These are phyloP conservation scores for Morelia viridis DNA, from an alignment of 2,797 vertebrate species.

Conservation along the genomic window DNA sequence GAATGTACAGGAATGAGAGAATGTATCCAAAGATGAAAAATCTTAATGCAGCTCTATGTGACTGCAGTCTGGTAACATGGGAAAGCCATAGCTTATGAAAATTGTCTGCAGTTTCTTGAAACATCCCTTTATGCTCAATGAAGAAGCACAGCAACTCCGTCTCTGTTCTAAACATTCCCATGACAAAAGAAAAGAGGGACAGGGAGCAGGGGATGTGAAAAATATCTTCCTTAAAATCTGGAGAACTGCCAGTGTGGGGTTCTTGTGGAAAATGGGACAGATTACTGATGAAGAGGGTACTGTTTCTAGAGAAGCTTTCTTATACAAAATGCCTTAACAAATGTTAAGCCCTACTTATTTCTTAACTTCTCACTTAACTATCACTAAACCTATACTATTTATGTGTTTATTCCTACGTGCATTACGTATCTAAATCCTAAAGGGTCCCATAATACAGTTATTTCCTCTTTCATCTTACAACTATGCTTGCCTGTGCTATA, in stretches of 20 bases:
- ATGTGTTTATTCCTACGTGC: no score
- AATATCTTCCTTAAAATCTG: background rate
- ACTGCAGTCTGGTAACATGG: background rate
- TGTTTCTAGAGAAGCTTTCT: background rate
- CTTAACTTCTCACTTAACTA: no score
- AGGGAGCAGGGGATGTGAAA: background rate
- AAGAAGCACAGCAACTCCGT: background rate
- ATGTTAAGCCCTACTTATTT: no score
- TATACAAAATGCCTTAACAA: no score
- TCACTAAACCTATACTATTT: no score
- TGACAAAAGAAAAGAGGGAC: background rate
- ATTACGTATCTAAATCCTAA: no score
- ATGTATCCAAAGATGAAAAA: background rate
- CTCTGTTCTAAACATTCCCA: background rate
- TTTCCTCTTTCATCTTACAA: no score
- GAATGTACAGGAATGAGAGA: background rate
- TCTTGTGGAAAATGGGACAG: background rate
- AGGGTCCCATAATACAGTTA: no score
- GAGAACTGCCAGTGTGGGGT: background rate
- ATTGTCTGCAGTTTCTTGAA: background rate
- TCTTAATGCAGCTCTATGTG: background rate
- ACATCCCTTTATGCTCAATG: background rate
- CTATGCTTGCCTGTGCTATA: no score
- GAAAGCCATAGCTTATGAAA: background rate
- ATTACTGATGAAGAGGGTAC: background rate